These are phyloP conservation scores for Neoaliturus tenellus DNA, from an alignment of 2,888 invertebrate species.

Conservation along the genomic window DNA sequence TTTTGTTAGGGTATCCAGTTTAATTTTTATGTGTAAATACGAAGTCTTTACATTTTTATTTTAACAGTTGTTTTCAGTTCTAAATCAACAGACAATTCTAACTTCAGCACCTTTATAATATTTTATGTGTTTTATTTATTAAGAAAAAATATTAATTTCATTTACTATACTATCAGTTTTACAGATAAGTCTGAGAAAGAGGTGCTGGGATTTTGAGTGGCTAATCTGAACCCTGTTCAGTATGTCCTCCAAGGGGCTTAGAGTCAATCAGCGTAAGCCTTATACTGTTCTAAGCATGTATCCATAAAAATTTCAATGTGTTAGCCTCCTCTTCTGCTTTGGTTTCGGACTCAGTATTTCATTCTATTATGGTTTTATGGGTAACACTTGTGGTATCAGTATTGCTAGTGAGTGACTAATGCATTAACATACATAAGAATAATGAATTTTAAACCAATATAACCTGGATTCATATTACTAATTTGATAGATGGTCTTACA, in stretches of 20 bases:
- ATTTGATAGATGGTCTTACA: too few relatives aligned
- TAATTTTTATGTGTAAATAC: too few relatives aligned
- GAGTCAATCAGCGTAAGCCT: slow-evolving; percentile 31
- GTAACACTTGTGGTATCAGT: not conserved
- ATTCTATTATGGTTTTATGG: not conserved
- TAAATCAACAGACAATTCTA: too few relatives aligned
- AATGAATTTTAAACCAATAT: too few relatives aligned
- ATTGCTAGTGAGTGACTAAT: not conserved
- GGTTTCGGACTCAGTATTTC: not conserved
- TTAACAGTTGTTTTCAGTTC: too few relatives aligned
- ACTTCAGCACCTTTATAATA: too few relatives aligned
- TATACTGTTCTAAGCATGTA: slow-evolving; percentile 7
- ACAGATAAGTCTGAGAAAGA: not conserved
- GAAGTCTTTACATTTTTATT: too few relatives aligned
- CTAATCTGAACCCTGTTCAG: not conserved
- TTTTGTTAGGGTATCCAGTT: too few relatives aligned
- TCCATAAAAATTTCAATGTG: not conserved
- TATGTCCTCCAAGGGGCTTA: slow-evolving; percentile 39
- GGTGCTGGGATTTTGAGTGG: slow-evolving; percentile 8
- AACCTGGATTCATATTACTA: too few relatives aligned
- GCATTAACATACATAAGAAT: not conserved
- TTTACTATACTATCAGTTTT: not conserved
- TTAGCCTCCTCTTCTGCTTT: not conserved
- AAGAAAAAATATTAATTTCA: too few relatives aligned
- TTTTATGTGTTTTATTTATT: too few relatives aligned